Evolutionary conservation across 2,888 invertebrate genomes (phyloP).

Genomic region (Exocentrus adspersus): DNA sequence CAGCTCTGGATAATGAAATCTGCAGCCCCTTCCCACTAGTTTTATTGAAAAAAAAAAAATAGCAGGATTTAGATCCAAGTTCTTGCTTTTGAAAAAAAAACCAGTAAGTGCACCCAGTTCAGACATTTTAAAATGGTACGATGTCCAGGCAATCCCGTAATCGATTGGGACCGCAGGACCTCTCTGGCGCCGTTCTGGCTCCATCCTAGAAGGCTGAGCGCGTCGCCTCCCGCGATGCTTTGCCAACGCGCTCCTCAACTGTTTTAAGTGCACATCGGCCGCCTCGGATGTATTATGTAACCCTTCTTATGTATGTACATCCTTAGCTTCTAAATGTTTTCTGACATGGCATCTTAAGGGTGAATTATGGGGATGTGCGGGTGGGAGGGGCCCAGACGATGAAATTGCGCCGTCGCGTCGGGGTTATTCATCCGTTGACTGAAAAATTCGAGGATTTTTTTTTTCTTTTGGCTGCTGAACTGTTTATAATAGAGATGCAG

Average conservation of each 20-base stretch:
- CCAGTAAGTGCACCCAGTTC: constrained; percentile 19
- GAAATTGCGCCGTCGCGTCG: not conserved
- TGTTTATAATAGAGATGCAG: no score
- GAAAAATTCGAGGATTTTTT: not conserved
- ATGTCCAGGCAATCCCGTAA: constrained; percentile 30
- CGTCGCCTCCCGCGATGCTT: constrained; percentile 18
- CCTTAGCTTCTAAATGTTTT: constrained; percentile 35
- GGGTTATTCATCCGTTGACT: not conserved
- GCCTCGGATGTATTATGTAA: constrained; percentile 23
- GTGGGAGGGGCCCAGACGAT: constrained; percentile 1
- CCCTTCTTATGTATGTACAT: constrained; percentile 26
- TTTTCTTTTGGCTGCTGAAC: not conserved
- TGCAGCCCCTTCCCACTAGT: no score
- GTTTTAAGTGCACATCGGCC: constrained; percentile 17
- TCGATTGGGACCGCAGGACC: constrained; percentile 37
- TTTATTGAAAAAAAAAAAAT: no score
- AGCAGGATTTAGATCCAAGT: no score
- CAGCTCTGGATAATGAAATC: no score
- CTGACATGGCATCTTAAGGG: constrained; percentile 26
- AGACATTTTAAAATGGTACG: constrained; percentile 17
- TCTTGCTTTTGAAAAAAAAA: no score
- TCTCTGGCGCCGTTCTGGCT: constrained; percentile 38
- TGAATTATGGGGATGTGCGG: constrained; percentile 29
- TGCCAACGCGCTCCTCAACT: constrained; percentile 17
- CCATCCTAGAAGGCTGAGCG: constrained; percentile 27